Evolutionary conservation across 2,797 vertebrate genomes (phyloP).

Genomic region (Schizothorax lantsangensis): DNA sequence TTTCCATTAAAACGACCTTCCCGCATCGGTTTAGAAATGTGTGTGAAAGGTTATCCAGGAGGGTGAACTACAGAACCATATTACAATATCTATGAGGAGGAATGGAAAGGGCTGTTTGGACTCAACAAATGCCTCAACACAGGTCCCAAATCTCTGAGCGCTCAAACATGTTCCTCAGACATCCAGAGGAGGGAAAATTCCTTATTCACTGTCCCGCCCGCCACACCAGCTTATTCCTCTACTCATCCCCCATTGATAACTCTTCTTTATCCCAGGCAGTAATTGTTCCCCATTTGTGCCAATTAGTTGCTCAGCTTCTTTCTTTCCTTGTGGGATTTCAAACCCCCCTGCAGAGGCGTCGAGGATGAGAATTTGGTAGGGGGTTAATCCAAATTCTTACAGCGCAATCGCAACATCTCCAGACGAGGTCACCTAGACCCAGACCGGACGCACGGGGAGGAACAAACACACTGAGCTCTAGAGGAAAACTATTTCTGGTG

Average conservation of each 20-base stretch:
- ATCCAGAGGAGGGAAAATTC: slow-evolving; percentile 15
- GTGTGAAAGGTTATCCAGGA: slow-evolving; percentile 75
- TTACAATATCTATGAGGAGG: slow-evolving; percentile 24
- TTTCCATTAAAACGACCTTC: slow-evolving; percentile 67
- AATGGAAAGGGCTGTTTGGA: slow-evolving; percentile 1
- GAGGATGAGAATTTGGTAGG: slow-evolving; percentile 59
- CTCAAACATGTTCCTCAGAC: slow-evolving; percentile 30
- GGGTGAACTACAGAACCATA: slow-evolving; percentile 24
- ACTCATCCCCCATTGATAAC: slow-evolving; percentile 63
- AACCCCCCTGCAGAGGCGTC: slow-evolving; percentile 70
- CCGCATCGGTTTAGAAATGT: slow-evolving; percentile 67
- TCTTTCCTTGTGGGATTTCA: slow-evolving; percentile 73
- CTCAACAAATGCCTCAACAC: not conserved
- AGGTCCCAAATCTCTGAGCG: slow-evolving; percentile 14
- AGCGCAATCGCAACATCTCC: slow-evolving; percentile 68
- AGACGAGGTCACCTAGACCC: slow-evolving; percentile 66
- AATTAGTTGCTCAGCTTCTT: slow-evolving; percentile 78
- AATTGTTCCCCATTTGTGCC: slow-evolving; percentile 83
- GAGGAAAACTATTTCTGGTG: slow-evolving; percentile 76
- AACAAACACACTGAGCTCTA: slow-evolving; percentile 63
- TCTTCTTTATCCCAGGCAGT: slow-evolving; percentile 75
- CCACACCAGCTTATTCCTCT: slow-evolving; percentile 31
- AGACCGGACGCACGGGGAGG: slow-evolving; percentile 67
- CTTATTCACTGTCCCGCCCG: slow-evolving; percentile 12
- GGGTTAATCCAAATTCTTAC: slow-evolving; percentile 76